Evolutionary conservation across 2,113 vertebrate genomes (phyloP), one percentile per base, ranked within the genome.

Genomic region (Poeciliopsis occidentalis): DNA sequence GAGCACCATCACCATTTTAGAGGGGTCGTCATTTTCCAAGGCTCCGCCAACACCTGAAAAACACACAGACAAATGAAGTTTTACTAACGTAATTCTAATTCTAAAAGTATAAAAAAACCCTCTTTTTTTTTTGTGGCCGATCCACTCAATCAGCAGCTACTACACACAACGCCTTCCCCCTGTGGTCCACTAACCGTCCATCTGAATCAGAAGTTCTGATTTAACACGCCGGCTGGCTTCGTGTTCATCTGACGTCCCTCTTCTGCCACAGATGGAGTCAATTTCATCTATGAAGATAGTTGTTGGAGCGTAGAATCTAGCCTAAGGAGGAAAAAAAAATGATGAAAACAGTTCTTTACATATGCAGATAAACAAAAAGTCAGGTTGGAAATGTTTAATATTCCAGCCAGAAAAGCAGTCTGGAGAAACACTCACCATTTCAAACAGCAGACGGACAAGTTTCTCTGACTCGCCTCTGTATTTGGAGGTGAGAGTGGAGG

Each of bases 231-330:
- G 93, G 88, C 98, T 99, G 41, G 98, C 97, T 88, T 99, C 98
- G 0, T 99, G 98, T 67, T 99, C 98, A 71, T 99, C 97, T 0
- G 98, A 98, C 8, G 97, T 98, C 44, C 98, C 98, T 85, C 98
- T 95, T 67, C 98, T 95, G 80, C 97, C 96, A 73, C 98, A 99
- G 75, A 99, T 98, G 60, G 98, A 99, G 86, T 99, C 98, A 24
- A 99, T 97, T 90, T 99, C 98, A 64, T 99, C 98, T 72, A 99
- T 98, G 90, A 99, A 99, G 93, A 99, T 99, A 61, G 98, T 99
- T 47, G 97, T 96, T 0, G 98, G 98, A 60, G 98, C 97, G 77
- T 99, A 99, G 93, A 98, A 99, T 70, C 97, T 94, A 80, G 98
- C 98, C 98, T 99, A 76, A 70, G 77, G 30, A 68, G 86, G 0